Conservation (phyloP, 2,797 vertebrate genomes). For the Cuniculus paca region DNA sequence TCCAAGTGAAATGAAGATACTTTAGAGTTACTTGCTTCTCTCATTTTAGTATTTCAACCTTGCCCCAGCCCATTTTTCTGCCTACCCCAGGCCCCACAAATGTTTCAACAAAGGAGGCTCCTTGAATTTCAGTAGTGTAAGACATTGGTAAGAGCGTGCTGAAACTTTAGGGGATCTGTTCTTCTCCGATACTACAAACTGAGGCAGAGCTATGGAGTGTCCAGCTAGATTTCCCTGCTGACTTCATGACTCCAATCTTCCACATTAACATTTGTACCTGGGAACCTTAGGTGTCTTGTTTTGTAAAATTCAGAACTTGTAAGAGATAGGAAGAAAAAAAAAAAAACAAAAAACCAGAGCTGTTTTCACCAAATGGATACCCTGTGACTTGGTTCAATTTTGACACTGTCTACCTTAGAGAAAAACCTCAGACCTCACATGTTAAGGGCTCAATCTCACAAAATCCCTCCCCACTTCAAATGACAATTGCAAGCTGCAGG, state of each 20-base stretch:
- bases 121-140: not conserved
- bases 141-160: not conserved
- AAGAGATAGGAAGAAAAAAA: too few species aligned
- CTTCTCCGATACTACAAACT: not conserved
- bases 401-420: not conserved
- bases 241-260: not conserved
- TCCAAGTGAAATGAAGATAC: not conserved
- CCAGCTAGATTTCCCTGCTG: not conserved
- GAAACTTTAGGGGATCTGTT: not conserved
- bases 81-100: not conserved
- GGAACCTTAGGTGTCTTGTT: not conserved
- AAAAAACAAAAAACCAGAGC: not conserved
- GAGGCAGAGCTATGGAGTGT: not conserved
- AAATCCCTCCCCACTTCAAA: not conserved
- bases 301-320: not conserved
- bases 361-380: not conserved
- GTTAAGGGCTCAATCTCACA: not conserved
- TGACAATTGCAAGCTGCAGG: not conserved
- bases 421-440: not conserved
- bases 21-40: not conserved
- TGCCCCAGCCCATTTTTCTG: not conserved
- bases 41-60: not conserved
- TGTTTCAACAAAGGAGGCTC: not conserved
- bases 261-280: not conserved
- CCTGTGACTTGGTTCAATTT: not conserved